A percentile compares a stretch with the other conserved stretches of the same genome.
phyloP scores from a whole-genome alignment of 2,888 invertebrate genomes.

The Resseliella maxima region DNA sequence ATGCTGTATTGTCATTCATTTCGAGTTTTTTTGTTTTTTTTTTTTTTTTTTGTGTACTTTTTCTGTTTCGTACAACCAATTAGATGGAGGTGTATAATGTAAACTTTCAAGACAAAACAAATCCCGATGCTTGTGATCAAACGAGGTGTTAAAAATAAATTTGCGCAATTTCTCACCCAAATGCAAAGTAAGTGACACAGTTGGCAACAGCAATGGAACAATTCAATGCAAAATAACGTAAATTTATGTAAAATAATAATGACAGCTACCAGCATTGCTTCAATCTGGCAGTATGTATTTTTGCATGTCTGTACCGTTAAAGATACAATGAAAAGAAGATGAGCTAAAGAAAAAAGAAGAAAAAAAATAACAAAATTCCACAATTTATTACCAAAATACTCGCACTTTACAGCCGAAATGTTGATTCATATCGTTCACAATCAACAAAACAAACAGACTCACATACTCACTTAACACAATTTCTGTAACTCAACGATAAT shows the following conservation, averaged over 20 bases:
- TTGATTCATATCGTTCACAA: conserved; percentile 9
- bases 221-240: background rate
- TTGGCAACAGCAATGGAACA: background rate
- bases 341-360: too few species aligned
- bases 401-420: background rate
- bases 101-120: background rate
- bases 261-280: background rate
- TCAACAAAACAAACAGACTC: background rate
- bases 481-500: background rate
- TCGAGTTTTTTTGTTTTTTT: too few species aligned
- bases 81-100: background rate
- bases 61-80: background rate
- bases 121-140: background rate
- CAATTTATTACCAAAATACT: background rate
- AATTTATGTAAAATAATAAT: background rate
- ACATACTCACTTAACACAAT: background rate
- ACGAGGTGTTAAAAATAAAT: conserved; percentile 37
- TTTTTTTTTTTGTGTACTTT: background rate
- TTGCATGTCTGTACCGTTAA: background rate
- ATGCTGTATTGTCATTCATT: background rate
- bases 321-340: background rate
- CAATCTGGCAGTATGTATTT: background rate
- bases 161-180: background rate
- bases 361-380: too few species aligned
- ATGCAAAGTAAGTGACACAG: too few species aligned